These are phyloP conservation scores for Archips crataeganus DNA, from an alignment of 2,888 invertebrate species.

Conservation along the genomic window DNA sequence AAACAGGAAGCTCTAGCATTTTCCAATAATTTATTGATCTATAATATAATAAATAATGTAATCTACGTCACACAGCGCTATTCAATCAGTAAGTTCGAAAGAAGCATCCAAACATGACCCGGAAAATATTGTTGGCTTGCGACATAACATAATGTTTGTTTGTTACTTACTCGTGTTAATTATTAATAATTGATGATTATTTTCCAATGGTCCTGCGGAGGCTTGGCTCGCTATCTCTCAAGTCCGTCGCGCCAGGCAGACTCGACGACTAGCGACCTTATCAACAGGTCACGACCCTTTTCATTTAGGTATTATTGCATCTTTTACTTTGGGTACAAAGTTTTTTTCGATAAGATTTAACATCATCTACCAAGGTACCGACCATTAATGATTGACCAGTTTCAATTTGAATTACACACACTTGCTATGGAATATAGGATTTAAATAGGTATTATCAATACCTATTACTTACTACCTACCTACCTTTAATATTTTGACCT, in stretches of 20 bases:
- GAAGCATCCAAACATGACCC: background rate
- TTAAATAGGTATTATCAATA: too few relatives aligned
- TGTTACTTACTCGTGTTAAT: background rate
- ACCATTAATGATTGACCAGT: slow-evolving; percentile 26
- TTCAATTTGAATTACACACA: background rate
- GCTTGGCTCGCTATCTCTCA: slow-evolving; percentile 26
- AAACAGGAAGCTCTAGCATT: slow-evolving; percentile 7
- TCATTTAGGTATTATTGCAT: slow-evolving; percentile 23
- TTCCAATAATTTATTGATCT: background rate
- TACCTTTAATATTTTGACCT: too few relatives aligned
- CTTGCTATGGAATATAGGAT: background rate
- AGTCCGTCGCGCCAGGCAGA: slow-evolving; percentile 15
- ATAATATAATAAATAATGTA: background rate
- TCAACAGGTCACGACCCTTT: slow-evolving; percentile 33
- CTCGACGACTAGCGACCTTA: slow-evolving; percentile 24
- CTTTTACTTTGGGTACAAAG: slow-evolving; percentile 33
- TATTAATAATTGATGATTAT: background rate
- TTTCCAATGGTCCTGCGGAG: slow-evolving; percentile 16
- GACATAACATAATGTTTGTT: background rate
- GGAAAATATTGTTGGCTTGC: background rate
- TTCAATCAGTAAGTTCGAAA: background rate
- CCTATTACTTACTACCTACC: too few relatives aligned
- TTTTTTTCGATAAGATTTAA: slow-evolving; percentile 16
- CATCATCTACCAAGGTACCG: background rate
- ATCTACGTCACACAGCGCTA: background rate